These are phyloP conservation scores for Bombycilla garrulus DNA, from an alignment of 2,113 vertebrate species.

Conservation along the genomic window DNA sequence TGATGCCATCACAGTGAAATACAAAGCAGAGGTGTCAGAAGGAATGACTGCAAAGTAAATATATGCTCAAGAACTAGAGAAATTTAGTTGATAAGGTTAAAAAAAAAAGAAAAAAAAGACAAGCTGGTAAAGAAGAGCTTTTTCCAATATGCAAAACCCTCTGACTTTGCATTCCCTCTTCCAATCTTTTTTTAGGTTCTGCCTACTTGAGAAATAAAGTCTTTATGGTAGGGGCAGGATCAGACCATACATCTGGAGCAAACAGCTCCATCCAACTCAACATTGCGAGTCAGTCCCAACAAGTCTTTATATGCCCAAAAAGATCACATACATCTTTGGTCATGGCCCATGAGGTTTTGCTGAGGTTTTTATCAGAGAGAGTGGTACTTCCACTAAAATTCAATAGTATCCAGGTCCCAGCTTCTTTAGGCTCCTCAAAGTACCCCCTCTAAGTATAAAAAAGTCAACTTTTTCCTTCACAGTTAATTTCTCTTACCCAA, in stretches of 20 bases:
- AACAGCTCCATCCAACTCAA: background rate
- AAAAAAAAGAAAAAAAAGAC: background rate
- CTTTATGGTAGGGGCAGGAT: background rate
- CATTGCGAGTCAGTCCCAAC: background rate
- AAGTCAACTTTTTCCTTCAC: background rate
- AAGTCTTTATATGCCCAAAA: background rate
- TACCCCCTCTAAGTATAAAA: background rate
- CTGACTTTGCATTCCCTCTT: background rate
- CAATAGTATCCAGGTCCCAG: background rate
- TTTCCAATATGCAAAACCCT: background rate
- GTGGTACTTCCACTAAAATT: background rate
- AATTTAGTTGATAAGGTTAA: background rate
- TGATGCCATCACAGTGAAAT: background rate
- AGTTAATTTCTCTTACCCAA: background rate
- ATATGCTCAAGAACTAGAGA: background rate
- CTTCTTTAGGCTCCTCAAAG: background rate
- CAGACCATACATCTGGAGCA: background rate
- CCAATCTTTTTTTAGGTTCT: background rate
- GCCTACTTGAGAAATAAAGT: background rate
- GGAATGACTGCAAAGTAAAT: background rate
- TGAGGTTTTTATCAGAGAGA: background rate
- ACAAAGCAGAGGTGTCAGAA: background rate
- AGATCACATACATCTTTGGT: background rate
- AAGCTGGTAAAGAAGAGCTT: background rate
- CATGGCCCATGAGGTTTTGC: background rate